Base-by-base conservation (phyloP, 1,140 invertebrate genomes). In the Eupristina koningsbergeri region DNA sequence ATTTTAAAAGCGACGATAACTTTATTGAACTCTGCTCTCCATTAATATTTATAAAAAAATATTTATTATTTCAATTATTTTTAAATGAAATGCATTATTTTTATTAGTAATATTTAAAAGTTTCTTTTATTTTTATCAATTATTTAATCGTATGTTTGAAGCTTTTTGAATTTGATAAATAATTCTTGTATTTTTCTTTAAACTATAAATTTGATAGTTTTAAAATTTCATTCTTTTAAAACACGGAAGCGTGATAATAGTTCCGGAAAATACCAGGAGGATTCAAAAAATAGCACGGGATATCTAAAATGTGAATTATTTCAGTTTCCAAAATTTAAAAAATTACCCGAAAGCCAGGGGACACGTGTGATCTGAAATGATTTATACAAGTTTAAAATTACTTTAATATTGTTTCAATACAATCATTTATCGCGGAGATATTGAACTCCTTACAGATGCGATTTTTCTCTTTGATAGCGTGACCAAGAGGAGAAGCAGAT, bases 401-500 rank as follows among this genome's bases (percentile, higher is more conserved):
- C 36, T 71, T n/a, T 36, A 71, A 41, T 26, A 41, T 9, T 9
- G 22, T 71, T 71, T 71, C 22, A 41, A 41, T 31, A 6, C 19
- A 71, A 71, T 71, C 36, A 71, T n/a, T 71, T 71, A 39, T 69
- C 5, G 67, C 67, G 1, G 36, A 71, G 67, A 71, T 41, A 71
- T 71, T 13, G 39, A 3, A 41, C 67, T 71, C 22, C 67, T 71
- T 71, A 71, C 9, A 41, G 22, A 71, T 71, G 22, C 67, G 39
- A 71, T 71, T 71, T 71, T 71, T 71, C 67, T 71, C 36, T 71
- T 71, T 41, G 67, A 71, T 17, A 26, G 22, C 5, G 6, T 26
- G 67, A 41, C 67, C 67, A 22, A 41, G 67, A 26, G 39, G n/a
- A 6, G 9, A 41, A n/a, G 39, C 36, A 1, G 41, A 71, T 26